Conservation (phyloP, 2,888 invertebrate genomes). For the Sialis lutaria region DNA sequence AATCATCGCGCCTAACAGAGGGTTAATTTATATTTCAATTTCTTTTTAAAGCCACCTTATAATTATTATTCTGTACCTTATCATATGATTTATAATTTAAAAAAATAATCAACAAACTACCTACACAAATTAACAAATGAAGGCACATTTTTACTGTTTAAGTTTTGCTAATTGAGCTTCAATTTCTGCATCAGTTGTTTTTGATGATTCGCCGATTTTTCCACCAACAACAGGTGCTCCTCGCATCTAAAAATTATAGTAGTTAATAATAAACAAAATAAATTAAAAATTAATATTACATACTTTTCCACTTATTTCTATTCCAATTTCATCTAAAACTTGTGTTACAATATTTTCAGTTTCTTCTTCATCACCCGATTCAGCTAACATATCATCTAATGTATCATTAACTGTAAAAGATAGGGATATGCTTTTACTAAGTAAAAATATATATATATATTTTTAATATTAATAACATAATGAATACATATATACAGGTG, state of each 20-base stretch:
- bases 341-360: conserved; percentile 72
- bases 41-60: too few species aligned
- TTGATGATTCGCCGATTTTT: neutral
- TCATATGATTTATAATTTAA: too few species aligned
- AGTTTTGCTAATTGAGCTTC: neutral
- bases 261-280: neutral
- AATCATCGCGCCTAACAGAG: too few species aligned
- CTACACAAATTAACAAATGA: too few species aligned
- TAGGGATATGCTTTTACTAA: neutral
- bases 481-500: too few species aligned
- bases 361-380: conserved; percentile 83
- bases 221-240: neutral
- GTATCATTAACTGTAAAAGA: conserved; percentile 63
- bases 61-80: too few species aligned
- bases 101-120: too few species aligned
- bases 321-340: conserved; percentile 92
- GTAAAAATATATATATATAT: too few species aligned
- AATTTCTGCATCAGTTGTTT: neutral
- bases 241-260: neutral
- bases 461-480: too few species aligned
- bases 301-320: conserved; percentile 81
- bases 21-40: too few species aligned
- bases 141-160: neutral
- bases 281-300: neutral
- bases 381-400: conserved; percentile 72